A percentile compares a stretch with the other conserved stretches of the same genome.
Evolutionary conservation across 2,797 vertebrate genomes (phyloP).

Genomic region (Rhabdomys pumilio): DNA sequence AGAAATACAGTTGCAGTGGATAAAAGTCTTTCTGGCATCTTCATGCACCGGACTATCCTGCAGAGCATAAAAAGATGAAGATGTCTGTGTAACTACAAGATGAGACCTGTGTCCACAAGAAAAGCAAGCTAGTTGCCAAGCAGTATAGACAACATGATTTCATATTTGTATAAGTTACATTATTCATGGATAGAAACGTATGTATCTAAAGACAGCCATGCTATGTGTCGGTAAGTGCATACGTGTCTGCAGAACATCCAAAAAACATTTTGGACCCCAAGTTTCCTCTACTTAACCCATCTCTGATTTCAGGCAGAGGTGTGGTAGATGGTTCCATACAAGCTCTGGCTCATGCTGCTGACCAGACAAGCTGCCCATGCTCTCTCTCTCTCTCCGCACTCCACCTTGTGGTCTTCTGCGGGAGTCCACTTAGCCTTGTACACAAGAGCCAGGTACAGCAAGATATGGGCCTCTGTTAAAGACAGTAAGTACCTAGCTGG

Average conservation of each 20-base stretch:
- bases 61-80: background rate
- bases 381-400: background rate
- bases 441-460: background rate
- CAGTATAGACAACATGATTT: conserved; percentile 31
- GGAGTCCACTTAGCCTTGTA: background rate
- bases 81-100: background rate
- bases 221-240: background rate
- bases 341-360: background rate
- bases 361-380: background rate
- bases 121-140: conserved; percentile 31
- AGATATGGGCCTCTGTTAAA: background rate
- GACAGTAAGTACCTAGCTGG: background rate
- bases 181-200: background rate
- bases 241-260: background rate
- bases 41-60: background rate
- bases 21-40: background rate
- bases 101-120: conserved; percentile 1
- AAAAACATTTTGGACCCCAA: background rate
- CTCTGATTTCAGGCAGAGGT: background rate
- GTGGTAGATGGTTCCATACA: background rate
- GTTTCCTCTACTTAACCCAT: background rate
- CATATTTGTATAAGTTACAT: conserved; percentile 39
- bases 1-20: background rate
- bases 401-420: background rate
- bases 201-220: background rate